These are phyloP conservation scores for Drosophila cyrtoloma DNA, from an alignment of 2,888 invertebrate genomes.

Conservation along the genomic window DNA sequence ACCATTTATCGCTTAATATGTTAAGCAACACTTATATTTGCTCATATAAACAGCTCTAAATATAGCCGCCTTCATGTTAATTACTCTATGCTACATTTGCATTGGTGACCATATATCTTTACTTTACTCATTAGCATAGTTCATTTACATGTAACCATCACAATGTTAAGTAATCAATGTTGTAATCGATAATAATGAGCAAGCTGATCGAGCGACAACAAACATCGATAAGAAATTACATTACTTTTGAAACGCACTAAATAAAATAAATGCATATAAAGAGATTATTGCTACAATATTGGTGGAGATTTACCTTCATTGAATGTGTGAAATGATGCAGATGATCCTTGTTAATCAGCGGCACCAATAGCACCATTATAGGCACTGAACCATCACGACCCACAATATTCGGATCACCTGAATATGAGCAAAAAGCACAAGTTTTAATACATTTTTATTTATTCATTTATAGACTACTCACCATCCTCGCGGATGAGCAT, in stretches of 20 bases:
- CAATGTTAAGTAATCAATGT: not conserved
- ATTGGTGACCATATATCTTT: not conserved
- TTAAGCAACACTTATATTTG: not conserved
- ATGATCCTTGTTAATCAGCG: slow-evolving; percentile 91
- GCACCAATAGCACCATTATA: slow-evolving; percentile 91
- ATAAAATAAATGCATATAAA: not conserved
- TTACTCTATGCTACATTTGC: not conserved
- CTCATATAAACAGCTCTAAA: not conserved
- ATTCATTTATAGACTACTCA: slow-evolving; percentile 27
- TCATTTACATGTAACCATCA: not conserved
- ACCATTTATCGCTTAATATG: not conserved
- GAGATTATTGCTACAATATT: not conserved
- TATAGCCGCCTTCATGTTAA: not conserved
- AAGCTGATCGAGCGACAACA: not conserved
- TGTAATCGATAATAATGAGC: not conserved
- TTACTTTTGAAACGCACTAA: not conserved
- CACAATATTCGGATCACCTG: slow-evolving; percentile 89
- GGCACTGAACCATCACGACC: slow-evolving; percentile 91
- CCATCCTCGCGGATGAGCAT: slow-evolving; percentile 85
- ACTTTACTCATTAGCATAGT: not conserved
- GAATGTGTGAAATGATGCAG: slow-evolving; percentile 90
- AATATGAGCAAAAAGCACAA: not conserved
- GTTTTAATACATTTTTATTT: not conserved
- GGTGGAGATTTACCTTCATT: slow-evolving; percentile 87
- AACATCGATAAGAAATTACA: not conserved